Base-by-base conservation (phyloP, 2,797 vertebrate genomes). In the Mycteria americana region DNA sequence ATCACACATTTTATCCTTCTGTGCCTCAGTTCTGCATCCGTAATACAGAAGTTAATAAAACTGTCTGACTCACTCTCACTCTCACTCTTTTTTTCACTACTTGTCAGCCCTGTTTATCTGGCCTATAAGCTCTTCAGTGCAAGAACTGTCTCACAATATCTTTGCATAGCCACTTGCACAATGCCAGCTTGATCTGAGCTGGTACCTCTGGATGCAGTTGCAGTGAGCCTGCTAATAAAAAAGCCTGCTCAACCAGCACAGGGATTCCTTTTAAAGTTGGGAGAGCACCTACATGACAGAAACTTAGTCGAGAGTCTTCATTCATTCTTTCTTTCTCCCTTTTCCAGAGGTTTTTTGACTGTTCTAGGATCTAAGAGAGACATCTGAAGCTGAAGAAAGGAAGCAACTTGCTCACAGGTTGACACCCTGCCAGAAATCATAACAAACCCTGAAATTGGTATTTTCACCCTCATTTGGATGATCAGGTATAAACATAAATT, bases 401-500 rank as follows among this genome's bases (percentile, higher is more conserved):
- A 82, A 91, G 21, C 0, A 0, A 82, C 53, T 89, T 76, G 28
- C 41, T 92, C 84, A 68, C 65, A 73, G 89, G 84, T 77, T 97
- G 97, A 97, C 78, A 83, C 89, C 80, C 69, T 83, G 95, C 95
- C 96, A 94, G 62, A 27, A 53, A 67, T 92, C 80, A 67, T 97
- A 96, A 97, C 91, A 94, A 96, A 93, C 92, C 93, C 96, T 96
- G 96, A 98, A 98, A 98, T 81, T 93, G 89, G 89, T 95, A 88
- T 96, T 97, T 98, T 97, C 95, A 98, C 95, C 95, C 95, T 98
- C 67, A 37, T 98, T 97, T 98, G 97, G 94, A 97, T 39, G 70
- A 98, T 98, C 97, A 98, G 97, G 97, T 98, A 88, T 98, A 98
- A 98, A 98, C 98, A 98, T 97, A 98, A 97, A 96, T 98, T 97